A percentile compares a stretch with the other conserved stretches of the same genome.
Conservation (phyloP, 1,140 invertebrate genomes). For the Telenomus remus region DNA sequence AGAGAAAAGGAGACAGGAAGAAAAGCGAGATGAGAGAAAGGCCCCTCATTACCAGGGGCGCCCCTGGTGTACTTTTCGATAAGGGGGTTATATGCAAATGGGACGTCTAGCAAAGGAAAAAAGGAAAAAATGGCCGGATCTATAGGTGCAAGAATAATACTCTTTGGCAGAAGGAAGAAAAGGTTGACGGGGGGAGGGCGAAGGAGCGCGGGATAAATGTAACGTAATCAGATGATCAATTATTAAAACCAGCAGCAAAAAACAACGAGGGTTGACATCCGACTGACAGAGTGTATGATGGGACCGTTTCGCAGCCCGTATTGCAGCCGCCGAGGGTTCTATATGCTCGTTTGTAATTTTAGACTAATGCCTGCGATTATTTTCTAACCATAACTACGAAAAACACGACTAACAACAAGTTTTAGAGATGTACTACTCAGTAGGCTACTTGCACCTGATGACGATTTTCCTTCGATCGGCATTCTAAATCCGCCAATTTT, state of each 20-base stretch:
- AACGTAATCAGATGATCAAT: constrained; percentile 76
- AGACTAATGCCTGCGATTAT: constrained; percentile 27
- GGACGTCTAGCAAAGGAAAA: constrained; percentile 62
- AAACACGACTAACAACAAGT: too few relatives aligned
- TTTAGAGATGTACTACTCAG: too few relatives aligned
- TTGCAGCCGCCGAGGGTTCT: constrained; percentile 49
- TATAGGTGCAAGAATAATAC: constrained; percentile 70
- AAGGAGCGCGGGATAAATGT: constrained; percentile 67
- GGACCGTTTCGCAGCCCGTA: constrained; percentile 50
- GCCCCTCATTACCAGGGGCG: constrained; percentile 71
- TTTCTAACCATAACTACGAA: too few relatives aligned
- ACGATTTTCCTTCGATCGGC: too few relatives aligned
- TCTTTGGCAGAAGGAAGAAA: constrained; percentile 56
- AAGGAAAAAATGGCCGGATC: constrained; percentile 64
- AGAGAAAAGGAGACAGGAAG: constrained; percentile 60
- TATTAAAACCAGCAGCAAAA: constrained; percentile 73
- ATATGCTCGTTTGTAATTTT: constrained; percentile 52
- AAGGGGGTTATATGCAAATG: constrained; percentile 74
- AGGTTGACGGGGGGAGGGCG: constrained; percentile 43
- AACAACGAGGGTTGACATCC: constrained; percentile 75
- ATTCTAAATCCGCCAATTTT: constrained; percentile 42
- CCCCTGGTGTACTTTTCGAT: constrained; percentile 72
- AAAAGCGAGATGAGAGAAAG: constrained; percentile 50
- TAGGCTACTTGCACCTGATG: too few relatives aligned
- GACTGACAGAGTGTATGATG: constrained; percentile 63